Base-by-base conservation (phyloP, 2,888 invertebrate genomes). In the Scrobipalpa atriplicella region DNA sequence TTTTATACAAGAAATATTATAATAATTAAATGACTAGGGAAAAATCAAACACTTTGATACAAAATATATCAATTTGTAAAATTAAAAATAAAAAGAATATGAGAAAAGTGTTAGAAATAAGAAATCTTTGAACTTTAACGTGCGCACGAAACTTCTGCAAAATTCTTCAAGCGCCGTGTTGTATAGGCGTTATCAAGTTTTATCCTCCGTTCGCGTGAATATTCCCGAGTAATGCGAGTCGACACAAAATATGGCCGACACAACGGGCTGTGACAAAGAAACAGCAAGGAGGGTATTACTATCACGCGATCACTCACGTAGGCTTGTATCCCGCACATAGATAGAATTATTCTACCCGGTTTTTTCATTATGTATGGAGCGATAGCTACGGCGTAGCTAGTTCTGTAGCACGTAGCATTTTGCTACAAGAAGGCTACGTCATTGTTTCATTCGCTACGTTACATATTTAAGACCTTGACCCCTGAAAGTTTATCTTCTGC, bases 201-300 rank as follows among this genome's bases (percentile, higher is more conserved):
- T 54, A 54, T 54, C 54, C 21, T 56, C 36, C 29, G 29, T 56
- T 56, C 56, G 56, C 36, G 56, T 19, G 56, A 56, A 36, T 58
- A 38, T 58, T 58, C n/a, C 3, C 58, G 38, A 38, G 29, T 58
- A 58, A 58, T 16, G 29, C 29, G 58, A 9, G 58, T 36, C 36
- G 58, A 8, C 58, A 13, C 38, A 38, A 36, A 58, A 38, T 58
- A 58, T 58, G 58, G 16, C 10, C n/a, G 29, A 58, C 8, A 8
- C 6, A 58, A 58, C 58, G 38, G n/a, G 58, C 38, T 16, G 58
- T 58, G 58, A 58, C 62, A 62, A 19, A 43, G 41, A 47, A 62
- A 62, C 43, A 43, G 2, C 62, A 21, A 18, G 43, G 43, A 41
- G 5, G 13, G 21, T n/a, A 62, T 21, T 60, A 60, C 19, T 19